phyloP scores from a whole-genome alignment of 2,113 vertebrate species.

The Istiophorus platypterus region DNA sequence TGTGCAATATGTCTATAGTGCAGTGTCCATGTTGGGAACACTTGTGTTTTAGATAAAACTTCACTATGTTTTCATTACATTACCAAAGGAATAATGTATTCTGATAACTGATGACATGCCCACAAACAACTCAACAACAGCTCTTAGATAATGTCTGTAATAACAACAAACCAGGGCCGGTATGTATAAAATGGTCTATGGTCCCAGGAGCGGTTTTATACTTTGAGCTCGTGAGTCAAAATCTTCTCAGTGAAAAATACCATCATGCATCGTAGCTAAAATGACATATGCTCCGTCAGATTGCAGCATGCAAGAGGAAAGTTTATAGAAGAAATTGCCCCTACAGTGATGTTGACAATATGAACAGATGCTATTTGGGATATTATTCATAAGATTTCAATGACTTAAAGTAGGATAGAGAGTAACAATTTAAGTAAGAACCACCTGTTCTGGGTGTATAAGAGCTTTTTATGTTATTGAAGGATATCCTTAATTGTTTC shows the following conservation, averaged over 20 bases:
- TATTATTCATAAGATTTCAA: neutral
- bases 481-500: too few relatives aligned
- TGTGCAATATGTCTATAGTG: conserved; percentile 60
- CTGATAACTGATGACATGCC: conserved; percentile 9
- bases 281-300: neutral
- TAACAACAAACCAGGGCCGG: neutral
- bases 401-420: neutral
- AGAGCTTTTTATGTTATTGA: too few relatives aligned
- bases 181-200: neutral
- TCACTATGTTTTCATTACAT: conserved; percentile 13
- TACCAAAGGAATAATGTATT: conserved; percentile 10
- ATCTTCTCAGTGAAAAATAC: too few relatives aligned
- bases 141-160: neutral
- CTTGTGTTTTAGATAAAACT: conserved; percentile 34
- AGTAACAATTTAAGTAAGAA: neutral
- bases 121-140: neutral
- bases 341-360: neutral
- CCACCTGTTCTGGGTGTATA: neutral
- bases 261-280: neutral
- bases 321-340: too few relatives aligned
- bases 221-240: neutral
- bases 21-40: conserved; percentile 43
- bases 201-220: neutral
- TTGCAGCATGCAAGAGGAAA: neutral
- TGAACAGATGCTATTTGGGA: neutral